phyloP scores from a whole-genome alignment of 2,888 invertebrate genomes.

The Branchinecta sandiegonensis region DNA sequence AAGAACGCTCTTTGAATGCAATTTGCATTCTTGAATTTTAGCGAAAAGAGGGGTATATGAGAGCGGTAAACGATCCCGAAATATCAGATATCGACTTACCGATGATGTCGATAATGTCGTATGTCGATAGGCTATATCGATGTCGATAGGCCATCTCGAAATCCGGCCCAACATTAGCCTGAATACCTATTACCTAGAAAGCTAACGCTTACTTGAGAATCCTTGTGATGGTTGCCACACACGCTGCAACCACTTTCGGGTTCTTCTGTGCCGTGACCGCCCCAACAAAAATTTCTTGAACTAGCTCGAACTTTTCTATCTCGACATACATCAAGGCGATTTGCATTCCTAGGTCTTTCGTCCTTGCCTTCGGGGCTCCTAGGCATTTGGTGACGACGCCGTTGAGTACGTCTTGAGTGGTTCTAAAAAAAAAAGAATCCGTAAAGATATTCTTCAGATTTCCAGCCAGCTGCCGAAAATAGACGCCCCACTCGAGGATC shows the following conservation, averaged over 20 bases:
- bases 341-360: conserved; percentile 77
- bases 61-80: too few species aligned
- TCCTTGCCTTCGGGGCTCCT: conserved; percentile 76
- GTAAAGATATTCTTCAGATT: too few species aligned
- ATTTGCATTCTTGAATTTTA: too few species aligned
- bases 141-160: too few species aligned
- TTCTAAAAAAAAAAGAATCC: conserved; percentile 36
- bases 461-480: too few species aligned
- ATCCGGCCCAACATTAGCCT: too few species aligned
- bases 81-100: too few species aligned
- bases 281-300: conserved; percentile 77
- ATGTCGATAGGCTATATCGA: too few species aligned
- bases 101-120: too few species aligned
- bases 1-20: too few species aligned
- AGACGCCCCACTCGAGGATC: too few species aligned
- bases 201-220: conserved; percentile 44
- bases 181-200: background rate
- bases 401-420: conserved; percentile 72
- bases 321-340: conserved; percentile 85
- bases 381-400: conserved; percentile 84
- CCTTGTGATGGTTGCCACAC: conserved; percentile 55
- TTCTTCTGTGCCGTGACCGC: conserved; percentile 82
- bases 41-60: too few species aligned
- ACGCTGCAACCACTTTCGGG: conserved; percentile 82
- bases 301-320: conserved; percentile 82